Evolutionary conservation across 1,140 invertebrate genomes (phyloP), one percentile per base, ranked within the genome.

Genomic region (Bombus haemorrhoidalis): DNA sequence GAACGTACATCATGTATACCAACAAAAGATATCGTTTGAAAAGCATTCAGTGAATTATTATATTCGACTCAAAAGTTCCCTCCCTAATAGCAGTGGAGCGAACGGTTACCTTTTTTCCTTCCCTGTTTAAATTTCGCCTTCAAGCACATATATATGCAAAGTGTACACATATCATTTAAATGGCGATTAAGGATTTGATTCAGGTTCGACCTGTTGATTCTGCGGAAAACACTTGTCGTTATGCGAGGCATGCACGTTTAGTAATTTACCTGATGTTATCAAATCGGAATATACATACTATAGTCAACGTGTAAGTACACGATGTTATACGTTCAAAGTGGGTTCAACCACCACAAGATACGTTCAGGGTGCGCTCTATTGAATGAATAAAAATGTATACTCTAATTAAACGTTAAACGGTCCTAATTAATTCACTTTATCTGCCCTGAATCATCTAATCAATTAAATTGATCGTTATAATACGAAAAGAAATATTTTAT

Each of bases 131-230:
- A 57, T 57, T 74, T n/a, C n/a, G n/a, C 41, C 53, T 66, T 85
- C 32, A 37, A 85, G 57, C 22, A 81, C 59, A 59, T 53, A 41
- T 34, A 62, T 28, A n/a, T 62, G 59, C 5, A 62, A 62, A n/a
- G 12, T 28, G 34, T 25, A 32, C 15, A 32, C 25, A 9, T 28
- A 37, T 22, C 15, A 79, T 39, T 53, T 53, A 53, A 79, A 66
- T 73, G 12, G 32, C 9, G 22, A 66, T 22, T 74, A 81, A 85
- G 59, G 59, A 66, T 74, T 81, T 74, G 53, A 79, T 57, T 74
- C 37, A 32, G 57, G 34, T 66, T 47, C 74, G 78, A 85, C 83
- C 78, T 85, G 83, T 85, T 85, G 83, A 85, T 85, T 81, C 71
- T 39, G 64, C 71, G 64, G 43, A 81, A 85, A 81, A 85, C n/a